A percentile compares a stretch with the other conserved stretches of the same genome.
phyloP scores from a whole-genome alignment of 2,888 invertebrate species.

The Dryococelus australis region DNA sequence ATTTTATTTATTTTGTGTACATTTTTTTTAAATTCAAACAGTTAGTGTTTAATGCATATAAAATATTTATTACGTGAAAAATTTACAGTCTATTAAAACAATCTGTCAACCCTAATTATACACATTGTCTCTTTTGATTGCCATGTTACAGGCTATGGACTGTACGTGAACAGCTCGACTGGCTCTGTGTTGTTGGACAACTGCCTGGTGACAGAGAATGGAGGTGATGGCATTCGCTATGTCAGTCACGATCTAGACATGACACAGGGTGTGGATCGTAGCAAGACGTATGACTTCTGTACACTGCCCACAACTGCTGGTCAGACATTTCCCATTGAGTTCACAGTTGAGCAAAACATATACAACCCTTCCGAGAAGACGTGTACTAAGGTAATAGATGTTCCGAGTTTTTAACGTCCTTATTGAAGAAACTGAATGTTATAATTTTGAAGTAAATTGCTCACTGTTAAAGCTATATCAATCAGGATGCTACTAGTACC shows the following conservation, averaged over 20 bases:
- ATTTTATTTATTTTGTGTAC: too few relatives aligned
- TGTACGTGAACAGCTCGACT: constrained; percentile 88
- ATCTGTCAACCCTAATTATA: too few relatives aligned
- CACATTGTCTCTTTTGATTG: too few relatives aligned
- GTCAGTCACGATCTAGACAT: constrained; percentile 80
- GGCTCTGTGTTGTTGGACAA: constrained; percentile 81
- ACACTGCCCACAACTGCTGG: constrained; percentile 82
- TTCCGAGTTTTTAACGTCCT: constrained; percentile 28
- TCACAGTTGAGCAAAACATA: constrained; percentile 81
- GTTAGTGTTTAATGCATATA: too few relatives aligned
- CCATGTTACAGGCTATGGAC: constrained; percentile 76
- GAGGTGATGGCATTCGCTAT: constrained; percentile 89
- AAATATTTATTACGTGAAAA: too few relatives aligned
- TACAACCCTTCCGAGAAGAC: constrained; percentile 74
- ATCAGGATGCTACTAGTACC: too few relatives aligned
- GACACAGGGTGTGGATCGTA: constrained; percentile 76
- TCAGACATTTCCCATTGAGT: constrained; percentile 86
- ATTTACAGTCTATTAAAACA: too few relatives aligned
- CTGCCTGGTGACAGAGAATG: constrained; percentile 82
- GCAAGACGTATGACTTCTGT: constrained; percentile 84
- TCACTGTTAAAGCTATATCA: too few relatives aligned
- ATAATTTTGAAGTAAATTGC: too few relatives aligned
- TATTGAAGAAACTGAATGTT: not conserved
- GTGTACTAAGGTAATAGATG: constrained; percentile 69
- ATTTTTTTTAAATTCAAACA: too few relatives aligned